phyloP scores from a whole-genome alignment of 2,113 vertebrate species.

The Scopus umbretta region DNA sequence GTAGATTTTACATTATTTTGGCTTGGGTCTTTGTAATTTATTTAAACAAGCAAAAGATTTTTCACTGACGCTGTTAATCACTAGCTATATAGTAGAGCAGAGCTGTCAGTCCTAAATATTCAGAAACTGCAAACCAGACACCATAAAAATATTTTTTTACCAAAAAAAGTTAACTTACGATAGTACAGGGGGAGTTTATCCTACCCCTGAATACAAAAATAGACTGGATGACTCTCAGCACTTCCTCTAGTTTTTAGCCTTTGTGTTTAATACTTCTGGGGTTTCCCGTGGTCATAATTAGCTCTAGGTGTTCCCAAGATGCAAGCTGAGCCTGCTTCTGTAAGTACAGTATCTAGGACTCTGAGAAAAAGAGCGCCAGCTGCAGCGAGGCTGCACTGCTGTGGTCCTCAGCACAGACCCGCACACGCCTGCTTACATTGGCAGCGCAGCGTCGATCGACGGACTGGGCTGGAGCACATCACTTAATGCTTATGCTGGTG shows the following conservation, averaged over 20 bases:
- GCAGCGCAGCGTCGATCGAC: fast-evolving
- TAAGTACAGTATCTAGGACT: too few relatives aligned
- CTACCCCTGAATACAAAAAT: background rate
- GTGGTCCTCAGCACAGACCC: background rate
- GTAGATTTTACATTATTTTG: background rate
- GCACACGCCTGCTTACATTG: fast-evolving
- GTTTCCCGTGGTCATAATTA: background rate
- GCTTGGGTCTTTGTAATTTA: background rate
- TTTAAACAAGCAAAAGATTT: background rate
- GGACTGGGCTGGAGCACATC: background rate
- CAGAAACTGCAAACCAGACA: background rate
- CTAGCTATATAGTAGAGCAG: background rate
- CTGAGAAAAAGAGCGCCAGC: background rate
- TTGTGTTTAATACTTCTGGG: background rate
- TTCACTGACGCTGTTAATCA: background rate
- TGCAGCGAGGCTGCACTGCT: background rate
- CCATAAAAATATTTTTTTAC: background rate
- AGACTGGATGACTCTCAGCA: background rate
- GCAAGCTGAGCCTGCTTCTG: background rate
- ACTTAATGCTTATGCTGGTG: background rate
- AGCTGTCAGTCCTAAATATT: background rate
- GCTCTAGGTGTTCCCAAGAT: background rate
- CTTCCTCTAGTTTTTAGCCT: background rate
- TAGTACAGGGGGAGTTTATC: background rate
- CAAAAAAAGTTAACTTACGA: background rate